phyloP scores from a whole-genome alignment of 2,797 vertebrate genomes.

The Lagocephalus sceleratus region DNA sequence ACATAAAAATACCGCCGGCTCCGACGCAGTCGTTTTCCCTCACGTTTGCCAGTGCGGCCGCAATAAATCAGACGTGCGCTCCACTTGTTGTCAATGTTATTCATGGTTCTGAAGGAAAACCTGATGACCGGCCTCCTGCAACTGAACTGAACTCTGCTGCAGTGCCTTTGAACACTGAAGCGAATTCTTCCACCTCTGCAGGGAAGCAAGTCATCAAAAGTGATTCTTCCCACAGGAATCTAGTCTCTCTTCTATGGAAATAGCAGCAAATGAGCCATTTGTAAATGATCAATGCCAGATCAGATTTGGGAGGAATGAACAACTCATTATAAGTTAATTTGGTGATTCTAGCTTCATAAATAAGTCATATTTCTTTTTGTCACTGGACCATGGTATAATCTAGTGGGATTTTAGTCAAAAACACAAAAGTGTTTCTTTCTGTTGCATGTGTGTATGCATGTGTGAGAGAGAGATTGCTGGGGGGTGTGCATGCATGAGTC shows the following conservation, averaged over 20 bases:
- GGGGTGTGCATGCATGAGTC: slow-evolving; percentile 57
- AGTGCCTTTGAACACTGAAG: slow-evolving; percentile 15
- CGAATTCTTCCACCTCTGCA: slow-evolving; percentile 1
- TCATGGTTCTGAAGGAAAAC: slow-evolving; percentile 10
- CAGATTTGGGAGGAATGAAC: not conserved
- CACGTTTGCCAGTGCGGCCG: slow-evolving; percentile 41
- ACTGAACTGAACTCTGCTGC: slow-evolving; percentile 13
- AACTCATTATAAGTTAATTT: too few relatives aligned
- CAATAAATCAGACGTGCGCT: slow-evolving; percentile 32
- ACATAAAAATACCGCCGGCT: slow-evolving; percentile 52
- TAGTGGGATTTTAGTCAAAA: too few relatives aligned
- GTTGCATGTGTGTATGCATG: slow-evolving; percentile 10
- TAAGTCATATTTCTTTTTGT: too few relatives aligned
- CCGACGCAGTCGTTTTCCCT: slow-evolving; percentile 40
- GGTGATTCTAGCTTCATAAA: too few relatives aligned
- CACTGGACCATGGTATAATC: too few relatives aligned
- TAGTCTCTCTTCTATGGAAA: slow-evolving; percentile 26
- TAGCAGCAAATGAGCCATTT: slow-evolving; percentile 22
- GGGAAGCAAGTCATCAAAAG: slow-evolving; percentile 8
- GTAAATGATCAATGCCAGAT: slow-evolving; percentile 2
- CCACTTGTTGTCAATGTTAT: slow-evolving; percentile 33
- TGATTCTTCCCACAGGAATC: slow-evolving; percentile 14
- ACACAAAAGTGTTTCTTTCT: too few relatives aligned
- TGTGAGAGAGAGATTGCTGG: slow-evolving; percentile 21
- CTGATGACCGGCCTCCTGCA: slow-evolving; percentile 6